A percentile compares a stretch with the other conserved stretches of the same genome.
Evolutionary conservation across 2,797 vertebrate genomes (phyloP).

Genomic region (Chelon labrosus): DNA sequence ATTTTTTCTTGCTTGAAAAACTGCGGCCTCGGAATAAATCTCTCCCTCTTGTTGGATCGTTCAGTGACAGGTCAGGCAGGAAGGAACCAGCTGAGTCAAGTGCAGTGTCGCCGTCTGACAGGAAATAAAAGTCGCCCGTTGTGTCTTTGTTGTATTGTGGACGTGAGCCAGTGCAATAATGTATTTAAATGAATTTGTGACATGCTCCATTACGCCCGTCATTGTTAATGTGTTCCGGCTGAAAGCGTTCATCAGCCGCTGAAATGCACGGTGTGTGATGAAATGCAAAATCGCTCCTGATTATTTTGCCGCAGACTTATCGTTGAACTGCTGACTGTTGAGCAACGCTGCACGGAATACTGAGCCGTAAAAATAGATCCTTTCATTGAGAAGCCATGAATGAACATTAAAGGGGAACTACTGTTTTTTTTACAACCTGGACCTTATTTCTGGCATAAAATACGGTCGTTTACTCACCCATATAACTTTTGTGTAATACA

Average conservation of each 20-base stretch:
- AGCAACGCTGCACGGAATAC: constrained; percentile 4
- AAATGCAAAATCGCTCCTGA: constrained; percentile 30
- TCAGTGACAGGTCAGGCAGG: constrained; percentile 10
- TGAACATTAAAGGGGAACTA: too few relatives aligned
- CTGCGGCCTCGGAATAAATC: constrained; percentile 8
- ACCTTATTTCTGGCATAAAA: too few relatives aligned
- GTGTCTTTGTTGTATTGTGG: constrained; percentile 15
- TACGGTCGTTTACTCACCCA: too few relatives aligned
- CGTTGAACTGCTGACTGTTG: constrained; percentile 9
- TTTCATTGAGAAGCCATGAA: too few relatives aligned
- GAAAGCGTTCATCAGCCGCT: constrained; percentile 13
- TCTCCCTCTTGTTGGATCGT: background rate
- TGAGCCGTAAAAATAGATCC: background rate
- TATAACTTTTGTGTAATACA: too few relatives aligned
- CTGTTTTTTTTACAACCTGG: too few relatives aligned
- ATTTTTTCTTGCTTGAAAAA: background rate
- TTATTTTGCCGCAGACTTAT: constrained; percentile 20
- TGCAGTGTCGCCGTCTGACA: background rate
- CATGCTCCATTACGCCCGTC: constrained; percentile 26
- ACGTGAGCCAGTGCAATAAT: background rate
- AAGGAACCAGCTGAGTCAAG: constrained; percentile 3
- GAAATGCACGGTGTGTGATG: constrained; percentile 19
- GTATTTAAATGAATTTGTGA: constrained; percentile 23
- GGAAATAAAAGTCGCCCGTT: background rate
- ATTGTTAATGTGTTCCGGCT: constrained; percentile 29